A percentile compares a stretch with the other conserved stretches of the same genome.
Conservation (phyloP, 2,113 vertebrate species). For the Phalacrocorax carbo region DNA sequence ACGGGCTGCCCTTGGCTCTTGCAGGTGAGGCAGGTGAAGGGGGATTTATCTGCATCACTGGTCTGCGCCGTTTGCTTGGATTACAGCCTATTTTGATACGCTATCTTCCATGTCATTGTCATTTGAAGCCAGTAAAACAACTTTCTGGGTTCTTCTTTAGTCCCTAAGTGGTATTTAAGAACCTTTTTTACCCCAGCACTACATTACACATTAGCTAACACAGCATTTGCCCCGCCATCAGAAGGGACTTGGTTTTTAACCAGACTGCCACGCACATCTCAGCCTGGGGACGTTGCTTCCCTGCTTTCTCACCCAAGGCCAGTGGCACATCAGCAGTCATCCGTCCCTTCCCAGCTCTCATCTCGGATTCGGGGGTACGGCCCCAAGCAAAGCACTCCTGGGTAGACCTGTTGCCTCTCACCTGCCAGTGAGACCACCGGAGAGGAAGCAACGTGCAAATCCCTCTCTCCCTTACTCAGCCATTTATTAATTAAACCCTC, state of each 20-base stretch:
- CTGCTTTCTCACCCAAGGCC: neutral
- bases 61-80: neutral
- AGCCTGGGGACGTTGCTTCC: accelerated
- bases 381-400: neutral
- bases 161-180: neutral
- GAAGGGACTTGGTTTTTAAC: neutral
- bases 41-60: neutral
- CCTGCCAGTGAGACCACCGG: accelerated
- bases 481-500: neutral
- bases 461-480: neutral
- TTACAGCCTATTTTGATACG: neutral
- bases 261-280: neutral
- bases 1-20: neutral
- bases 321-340: accelerated
- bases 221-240: neutral
- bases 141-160: neutral
- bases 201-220: accelerated
- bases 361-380: too few relatives aligned
- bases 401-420: neutral
- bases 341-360: neutral
- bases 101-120: neutral
- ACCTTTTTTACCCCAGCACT: neutral
- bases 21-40: neutral
- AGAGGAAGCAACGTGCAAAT: neutral
- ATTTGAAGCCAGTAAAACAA: neutral